Base-by-base conservation (phyloP, 35 echinoderm and acorn worm species). In the Lytechinus variegatus region DNA sequence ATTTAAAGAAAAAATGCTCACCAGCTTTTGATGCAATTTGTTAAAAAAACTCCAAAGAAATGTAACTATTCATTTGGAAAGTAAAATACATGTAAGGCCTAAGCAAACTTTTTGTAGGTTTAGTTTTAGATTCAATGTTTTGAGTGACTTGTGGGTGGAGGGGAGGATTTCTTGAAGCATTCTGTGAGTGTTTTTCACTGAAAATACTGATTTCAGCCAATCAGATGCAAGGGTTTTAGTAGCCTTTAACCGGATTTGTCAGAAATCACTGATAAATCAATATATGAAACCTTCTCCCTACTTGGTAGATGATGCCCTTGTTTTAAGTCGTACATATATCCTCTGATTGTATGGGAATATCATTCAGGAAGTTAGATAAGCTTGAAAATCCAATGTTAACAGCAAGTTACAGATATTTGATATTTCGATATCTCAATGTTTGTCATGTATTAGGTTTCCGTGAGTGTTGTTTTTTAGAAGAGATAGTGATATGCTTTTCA, bases 271-370 rank as follows among this genome's bases (percentile, higher is more conserved):
- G 33, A 44, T 44, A 44, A 44, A 44, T 44, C 2, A 44, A 44
- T 44, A 1, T 44, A 44, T 0, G 33, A 44, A 44, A 44, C 2
- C 33, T 44, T 0, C 33, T 44, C 33, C 33, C 33, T 44, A 44
- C 66, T n/a, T 79, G 66, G 66, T 79, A 79, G 66, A 79, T 79
- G 66, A 79, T 79, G 66, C 66, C 66, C 66, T 79, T 79, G 14
- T 6, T 24, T 3, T n/a, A 79, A 79, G 16, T 79, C 66, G 8
- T 6, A 4, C 21, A 79, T 79, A 24, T 79, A 79, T 79, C 66
- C 19, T 79, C 19, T 79, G 66, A 79, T 79, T 79, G 66, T 79
- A 79, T 24, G 19, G 19, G 19, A 79, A 21, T 79, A 79, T 79
- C 66, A 79, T 79, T 79, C 66, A 79, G 66, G 66, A 79, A 24